Base-by-base conservation (phyloP, 1,140 invertebrate genomes). In the Lysiphlebus fabarum region DNA sequence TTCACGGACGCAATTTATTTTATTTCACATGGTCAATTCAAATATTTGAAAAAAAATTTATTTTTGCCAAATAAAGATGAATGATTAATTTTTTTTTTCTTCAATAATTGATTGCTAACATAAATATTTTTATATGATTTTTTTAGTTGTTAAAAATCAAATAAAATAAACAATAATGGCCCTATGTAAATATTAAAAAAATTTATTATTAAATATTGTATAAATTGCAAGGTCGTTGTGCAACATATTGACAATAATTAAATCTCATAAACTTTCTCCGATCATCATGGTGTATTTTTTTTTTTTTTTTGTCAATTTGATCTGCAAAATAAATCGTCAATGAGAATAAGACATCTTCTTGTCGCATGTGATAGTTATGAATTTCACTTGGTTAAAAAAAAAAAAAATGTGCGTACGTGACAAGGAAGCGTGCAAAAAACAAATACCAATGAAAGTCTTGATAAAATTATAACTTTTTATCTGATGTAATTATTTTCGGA, bases 401-500 rank as follows among this genome's bases (percentile, higher is more conserved):
- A 17, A 7, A 26, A 5, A 11, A 34, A 37, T 50, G 53, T 38
- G 41, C 14, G 17, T 11, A 47, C 54, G 47, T 55, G 36, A 41
- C 55, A 57, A 58, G 55, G 60, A 50, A 53, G 37, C 41, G 17
- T 26, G 17, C 17, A 4, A n/a, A n/a, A n/a, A 57, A 47, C 36
- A 11, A 14, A 41, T 12, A 7, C 53, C 44, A 26, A 26, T 4
- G 17, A 26, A 26, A 26, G 17, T 26, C 17, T 26, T 38, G n/a
- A 9, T 50, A 26, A 17, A n/a, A 12, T 37, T 56, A 38, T 11
- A 33, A 33, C 7, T 60, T 49, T 62, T 58, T 61, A 60, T 53
- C 59, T 64, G 67, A 66, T 62, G 67, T 67, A 66, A 68, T 70
- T 69, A 64, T 66, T 64, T 67, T 61, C 55, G 53, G 41, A 40